phyloP scores from a whole-genome alignment of 2,113 vertebrate species.

The Dicentrarchus labrax region DNA sequence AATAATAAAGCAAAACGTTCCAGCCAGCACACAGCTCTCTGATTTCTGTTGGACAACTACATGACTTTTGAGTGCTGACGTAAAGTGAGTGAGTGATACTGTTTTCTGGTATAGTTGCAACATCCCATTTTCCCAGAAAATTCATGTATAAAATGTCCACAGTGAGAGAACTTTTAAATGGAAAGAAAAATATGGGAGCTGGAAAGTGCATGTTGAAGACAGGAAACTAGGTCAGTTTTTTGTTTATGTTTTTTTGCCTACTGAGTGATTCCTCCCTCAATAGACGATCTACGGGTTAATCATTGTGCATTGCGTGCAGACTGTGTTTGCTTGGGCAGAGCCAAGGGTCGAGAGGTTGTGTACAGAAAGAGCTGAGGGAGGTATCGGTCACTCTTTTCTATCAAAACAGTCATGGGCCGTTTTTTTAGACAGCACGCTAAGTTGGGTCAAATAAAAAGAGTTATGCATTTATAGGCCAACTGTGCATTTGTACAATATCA shows the following conservation, averaged over 20 bases:
- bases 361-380: slow-evolving; percentile 82
- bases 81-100: neutral
- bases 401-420: slow-evolving; percentile 80
- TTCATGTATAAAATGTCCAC: neutral
- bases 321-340: slow-evolving; percentile 86
- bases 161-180: neutral
- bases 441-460: slow-evolving; percentile 50
- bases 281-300: slow-evolving; percentile 83
- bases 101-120: neutral
- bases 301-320: slow-evolving; percentile 88
- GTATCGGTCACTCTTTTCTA: slow-evolving; percentile 80
- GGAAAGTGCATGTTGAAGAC: neutral
- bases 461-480: slow-evolving; percentile 8
- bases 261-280: slow-evolving; percentile 29
- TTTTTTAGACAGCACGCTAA: slow-evolving; percentile 79
- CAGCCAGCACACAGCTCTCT: neutral
- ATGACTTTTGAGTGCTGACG: neutral
- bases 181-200: neutral
- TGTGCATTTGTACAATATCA: neutral
- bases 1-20: neutral
- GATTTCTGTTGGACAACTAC: neutral
- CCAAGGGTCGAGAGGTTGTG: slow-evolving; percentile 85
- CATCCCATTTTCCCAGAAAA: neutral
- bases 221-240: neutral
- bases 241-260: neutral